Evolutionary conservation across 2,888 invertebrate genomes (phyloP).

Genomic region (Orthosia gothica): DNA sequence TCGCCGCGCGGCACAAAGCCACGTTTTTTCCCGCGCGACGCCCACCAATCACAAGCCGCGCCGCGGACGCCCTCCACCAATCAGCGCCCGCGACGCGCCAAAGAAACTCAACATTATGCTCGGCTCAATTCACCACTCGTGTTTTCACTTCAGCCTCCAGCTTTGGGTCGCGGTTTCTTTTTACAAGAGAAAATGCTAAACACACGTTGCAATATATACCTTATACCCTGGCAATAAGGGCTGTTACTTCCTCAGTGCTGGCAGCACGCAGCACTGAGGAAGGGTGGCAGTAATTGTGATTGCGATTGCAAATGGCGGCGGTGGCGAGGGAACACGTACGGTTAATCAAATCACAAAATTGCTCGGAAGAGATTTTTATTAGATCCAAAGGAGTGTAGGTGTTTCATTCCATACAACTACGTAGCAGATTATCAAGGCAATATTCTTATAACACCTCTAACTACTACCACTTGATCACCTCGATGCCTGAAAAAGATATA

Average conservation of each 20-base stretch:
- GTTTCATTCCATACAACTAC: neutral
- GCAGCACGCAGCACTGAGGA: constrained; percentile 59
- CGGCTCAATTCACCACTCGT: constrained; percentile 82
- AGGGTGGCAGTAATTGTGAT: constrained; percentile 82
- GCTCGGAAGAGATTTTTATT: constrained; percentile 73
- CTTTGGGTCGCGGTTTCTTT: constrained; percentile 83
- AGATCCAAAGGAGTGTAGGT: constrained; percentile 37
- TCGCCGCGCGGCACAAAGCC: constrained; percentile 86
- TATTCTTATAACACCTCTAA: neutral
- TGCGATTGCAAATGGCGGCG: constrained; percentile 89
- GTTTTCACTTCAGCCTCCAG: constrained; percentile 83
- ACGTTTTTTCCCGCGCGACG: constrained; percentile 80
- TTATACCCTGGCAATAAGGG: constrained; percentile 57
- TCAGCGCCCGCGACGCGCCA: constrained; percentile 79
- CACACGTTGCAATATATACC: constrained; percentile 71
- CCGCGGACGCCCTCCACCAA: constrained; percentile 81
- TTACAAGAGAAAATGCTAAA: constrained; percentile 62
- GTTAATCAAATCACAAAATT: constrained; percentile 84
- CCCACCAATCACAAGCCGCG: constrained; percentile 82
- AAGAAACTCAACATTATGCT: constrained; percentile 88
- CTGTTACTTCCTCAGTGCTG: too few relatives aligned
- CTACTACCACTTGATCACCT: neutral
- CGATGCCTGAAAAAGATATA: too few relatives aligned
- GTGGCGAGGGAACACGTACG: constrained; percentile 76
- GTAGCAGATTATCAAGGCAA: neutral